A percentile compares a stretch with the other conserved stretches of the same genome.
These are phyloP conservation scores for Hassar affinis DNA, from an alignment of 2,113 vertebrate species.

Conservation along the genomic window DNA sequence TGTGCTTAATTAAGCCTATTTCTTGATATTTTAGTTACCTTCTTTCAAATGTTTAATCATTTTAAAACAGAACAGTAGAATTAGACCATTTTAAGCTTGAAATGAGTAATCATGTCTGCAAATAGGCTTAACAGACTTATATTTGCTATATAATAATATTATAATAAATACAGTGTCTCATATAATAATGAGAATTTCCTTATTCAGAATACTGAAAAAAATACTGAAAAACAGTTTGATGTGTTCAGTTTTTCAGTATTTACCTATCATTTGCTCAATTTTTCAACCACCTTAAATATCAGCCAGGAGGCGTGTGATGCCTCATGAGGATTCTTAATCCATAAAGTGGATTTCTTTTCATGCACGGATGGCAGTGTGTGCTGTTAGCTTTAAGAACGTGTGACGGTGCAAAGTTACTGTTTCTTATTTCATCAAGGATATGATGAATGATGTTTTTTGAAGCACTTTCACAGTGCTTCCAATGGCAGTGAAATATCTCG, in stretches of 20 bases:
- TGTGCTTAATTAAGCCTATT: too few species aligned
- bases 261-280: background rate
- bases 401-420: background rate
- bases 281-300: background rate
- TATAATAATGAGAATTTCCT: background rate
- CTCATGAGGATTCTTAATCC: background rate
- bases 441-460: background rate
- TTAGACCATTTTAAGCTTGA: too few species aligned
- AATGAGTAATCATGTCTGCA: too few species aligned
- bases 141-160: too few species aligned
- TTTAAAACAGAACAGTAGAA: too few species aligned
- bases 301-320: background rate
- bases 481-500: background rate
- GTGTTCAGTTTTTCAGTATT: too few species aligned
- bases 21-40: too few species aligned
- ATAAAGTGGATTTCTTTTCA: background rate
- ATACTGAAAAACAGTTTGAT: too few species aligned
- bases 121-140: too few species aligned
- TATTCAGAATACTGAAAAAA: too few species aligned
- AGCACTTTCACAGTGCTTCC: background rate
- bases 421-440: background rate
- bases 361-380: background rate
- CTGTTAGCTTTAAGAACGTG: background rate
- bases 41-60: too few species aligned
- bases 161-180: background rate